Conservation (phyloP, 2,797 vertebrate genomes). For the Gila robusta region DNA sequence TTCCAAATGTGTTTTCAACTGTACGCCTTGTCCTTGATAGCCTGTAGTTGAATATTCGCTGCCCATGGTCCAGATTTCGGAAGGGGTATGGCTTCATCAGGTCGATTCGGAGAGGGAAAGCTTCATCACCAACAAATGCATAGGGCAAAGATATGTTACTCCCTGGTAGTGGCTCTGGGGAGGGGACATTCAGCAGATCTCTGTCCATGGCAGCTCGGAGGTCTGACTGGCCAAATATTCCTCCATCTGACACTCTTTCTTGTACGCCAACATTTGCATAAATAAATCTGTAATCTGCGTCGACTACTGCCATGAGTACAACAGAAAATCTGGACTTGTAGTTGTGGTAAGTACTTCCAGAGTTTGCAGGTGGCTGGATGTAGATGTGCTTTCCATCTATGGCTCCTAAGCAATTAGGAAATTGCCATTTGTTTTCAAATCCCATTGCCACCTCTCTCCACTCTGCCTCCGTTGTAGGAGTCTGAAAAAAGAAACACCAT, state of each 20-base stretch:
- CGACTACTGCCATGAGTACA: constrained; percentile 10
- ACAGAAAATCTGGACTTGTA: constrained; percentile 19
- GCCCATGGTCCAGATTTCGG: too few relatives aligned
- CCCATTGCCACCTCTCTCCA: background rate
- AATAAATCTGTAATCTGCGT: constrained; percentile 18
- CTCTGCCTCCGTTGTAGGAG: background rate
- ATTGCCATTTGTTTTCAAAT: constrained; percentile 32
- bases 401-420: constrained; percentile 22
- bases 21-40: too few relatives aligned
- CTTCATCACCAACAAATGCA: too few relatives aligned
- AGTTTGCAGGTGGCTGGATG: background rate
- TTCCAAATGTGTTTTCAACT: too few relatives aligned
- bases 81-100: too few relatives aligned
- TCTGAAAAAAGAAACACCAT: background rate
- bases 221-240: constrained; percentile 37
- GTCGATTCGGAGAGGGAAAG: too few relatives aligned
- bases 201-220: background rate
- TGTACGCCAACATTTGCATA: constrained; percentile 13
- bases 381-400: constrained; percentile 29
- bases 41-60: too few relatives aligned
- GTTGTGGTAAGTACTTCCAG: background rate
- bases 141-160: too few relatives aligned
- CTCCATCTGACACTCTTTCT: constrained; percentile 26
- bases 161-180: too few relatives aligned
- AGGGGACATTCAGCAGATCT: too few relatives aligned